These are phyloP conservation scores for Cepphus grylle DNA, from an alignment of 2,113 vertebrate species.

Conservation along the genomic window DNA sequence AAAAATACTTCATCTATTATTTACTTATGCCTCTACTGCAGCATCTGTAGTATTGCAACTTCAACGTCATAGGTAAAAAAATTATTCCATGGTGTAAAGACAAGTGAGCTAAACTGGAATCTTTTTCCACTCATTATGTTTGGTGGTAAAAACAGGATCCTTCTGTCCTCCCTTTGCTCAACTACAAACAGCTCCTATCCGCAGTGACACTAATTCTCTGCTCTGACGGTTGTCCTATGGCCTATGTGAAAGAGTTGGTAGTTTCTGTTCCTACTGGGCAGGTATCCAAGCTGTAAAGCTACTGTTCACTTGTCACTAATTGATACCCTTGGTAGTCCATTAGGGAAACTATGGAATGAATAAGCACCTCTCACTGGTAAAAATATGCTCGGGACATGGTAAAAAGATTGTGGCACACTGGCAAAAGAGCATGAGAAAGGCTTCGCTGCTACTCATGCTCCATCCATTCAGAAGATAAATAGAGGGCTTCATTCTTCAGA, in stretches of 20 bases:
- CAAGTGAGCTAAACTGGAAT: not conserved
- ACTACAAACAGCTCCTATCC: not conserved
- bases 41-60: not conserved
- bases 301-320: conserved; percentile 60
- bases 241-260: conserved; percentile 30
- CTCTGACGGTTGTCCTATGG: not conserved
- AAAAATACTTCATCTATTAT: not conserved
- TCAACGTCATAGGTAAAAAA: not conserved
- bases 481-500: conserved; percentile 63
- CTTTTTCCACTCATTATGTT: not conserved
- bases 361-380: conserved; percentile 60
- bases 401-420: conserved; percentile 44
- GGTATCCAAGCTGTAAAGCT: conserved; percentile 64
- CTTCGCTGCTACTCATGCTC: conserved; percentile 29
- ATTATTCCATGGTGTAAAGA: not conserved
- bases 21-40: not conserved
- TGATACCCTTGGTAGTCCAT: conserved; percentile 61
- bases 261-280: conserved; percentile 59
- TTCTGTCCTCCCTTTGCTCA: not conserved
- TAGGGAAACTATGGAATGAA: conserved; percentile 58
- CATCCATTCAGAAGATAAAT: conserved; percentile 65
- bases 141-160: not conserved
- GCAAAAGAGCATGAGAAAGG: conserved; percentile 63
- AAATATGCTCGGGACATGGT: conserved; percentile 63
- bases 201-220: conserved; percentile 15